phyloP scores from a whole-genome alignment of 2,113 vertebrate genomes.

The Loxodonta africana region DNA sequence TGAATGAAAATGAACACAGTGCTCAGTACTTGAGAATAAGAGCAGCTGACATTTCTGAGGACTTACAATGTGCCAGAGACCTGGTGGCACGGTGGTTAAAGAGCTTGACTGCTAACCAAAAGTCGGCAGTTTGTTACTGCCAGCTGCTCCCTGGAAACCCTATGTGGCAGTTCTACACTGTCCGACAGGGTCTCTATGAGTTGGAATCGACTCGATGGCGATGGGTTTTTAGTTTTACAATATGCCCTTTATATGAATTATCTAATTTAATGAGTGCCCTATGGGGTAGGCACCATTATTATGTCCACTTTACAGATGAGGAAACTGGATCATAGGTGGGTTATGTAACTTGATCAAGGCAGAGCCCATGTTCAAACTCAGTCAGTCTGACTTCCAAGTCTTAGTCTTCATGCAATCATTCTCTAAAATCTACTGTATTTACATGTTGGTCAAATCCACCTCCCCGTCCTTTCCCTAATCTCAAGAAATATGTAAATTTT shows the following conservation, averaged over 20 bases:
- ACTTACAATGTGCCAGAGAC: not conserved
- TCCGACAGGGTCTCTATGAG: too few species aligned
- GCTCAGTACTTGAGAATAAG: not conserved
- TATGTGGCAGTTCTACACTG: too few species aligned
- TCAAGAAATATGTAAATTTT: not conserved
- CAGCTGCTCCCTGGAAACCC: too few species aligned
- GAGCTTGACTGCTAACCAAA: too few species aligned
- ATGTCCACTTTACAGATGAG: not conserved
- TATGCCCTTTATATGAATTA: not conserved
- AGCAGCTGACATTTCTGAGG: constrained; percentile 25
- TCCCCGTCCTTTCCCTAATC: not conserved
- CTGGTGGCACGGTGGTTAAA: too few species aligned
- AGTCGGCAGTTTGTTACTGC: too few species aligned
- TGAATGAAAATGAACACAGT: not conserved
- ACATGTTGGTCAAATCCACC: not conserved
- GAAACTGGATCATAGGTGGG: not conserved
- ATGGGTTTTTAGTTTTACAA: not conserved
- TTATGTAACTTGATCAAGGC: not conserved
- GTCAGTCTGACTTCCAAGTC: not conserved
- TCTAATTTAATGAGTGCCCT: not conserved
- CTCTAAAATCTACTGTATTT: not conserved
- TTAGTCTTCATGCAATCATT: not conserved
- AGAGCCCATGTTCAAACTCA: not conserved
- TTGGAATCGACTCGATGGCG: too few species aligned
- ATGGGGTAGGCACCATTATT: too few species aligned